Base-by-base conservation (phyloP, 2,113 vertebrate genomes). In the Colinus virginianus region DNA sequence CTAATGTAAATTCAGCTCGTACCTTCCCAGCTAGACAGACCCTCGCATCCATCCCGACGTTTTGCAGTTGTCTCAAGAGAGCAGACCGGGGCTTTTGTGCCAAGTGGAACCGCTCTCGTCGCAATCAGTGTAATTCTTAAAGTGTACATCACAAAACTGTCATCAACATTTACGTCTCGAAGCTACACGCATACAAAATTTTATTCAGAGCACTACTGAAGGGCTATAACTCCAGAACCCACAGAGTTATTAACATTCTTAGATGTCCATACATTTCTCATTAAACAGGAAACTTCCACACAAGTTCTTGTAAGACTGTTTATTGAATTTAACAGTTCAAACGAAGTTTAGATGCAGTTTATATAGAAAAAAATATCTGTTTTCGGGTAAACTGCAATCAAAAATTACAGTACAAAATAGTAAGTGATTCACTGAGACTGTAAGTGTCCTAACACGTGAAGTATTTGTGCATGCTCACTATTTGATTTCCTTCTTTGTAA, bases 261-360 rank as follows among this genome's bases (percentile, higher is more conserved):
- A 78, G 59, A 68, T 30, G 77, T 94, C 82, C 82, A 42, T 42
- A 80, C 19, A 40, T 75, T 70, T 71, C 63, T 88, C 88, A 90
- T 67, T 30, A 64, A 97, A 93, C 67, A 97, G 94, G 92, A 97
- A 97, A 97, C 85, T 93, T 96, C 63, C 94, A 96, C 90, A 94
- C 94, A 68, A 95, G 77, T 94, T 97, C 97, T 94, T 96, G 91
- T 88, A 95, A 96, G 97, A 97, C 93, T 95, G 94, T 98, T 98
- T 98, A 98, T 98, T 98, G 86, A 96, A 88, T 88, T 78, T 30
- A 96, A 96, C 88, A 97, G 96, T 96, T 96, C 90, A 95, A 84
- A 91, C 53, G 93, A 90, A 94, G 84, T 95, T 92, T 87, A 75
- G 75, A 89, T 92, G 97, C 94, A 97, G 96, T 96, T 97, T 94